Evolutionary conservation across 2,888 invertebrate genomes (phyloP).

Genomic region (Eilema griseolum): DNA sequence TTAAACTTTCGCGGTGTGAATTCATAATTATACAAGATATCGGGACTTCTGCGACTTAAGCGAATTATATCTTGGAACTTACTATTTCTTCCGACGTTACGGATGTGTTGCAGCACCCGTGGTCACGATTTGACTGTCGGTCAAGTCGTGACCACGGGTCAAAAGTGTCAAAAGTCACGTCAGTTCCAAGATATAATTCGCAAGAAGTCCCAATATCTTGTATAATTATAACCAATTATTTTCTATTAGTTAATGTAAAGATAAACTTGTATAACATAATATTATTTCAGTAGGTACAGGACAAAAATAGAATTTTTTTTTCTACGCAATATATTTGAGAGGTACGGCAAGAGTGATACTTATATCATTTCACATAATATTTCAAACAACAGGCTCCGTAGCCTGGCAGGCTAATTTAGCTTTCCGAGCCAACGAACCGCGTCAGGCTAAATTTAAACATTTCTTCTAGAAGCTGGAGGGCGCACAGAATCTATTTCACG

Average conservation of each 20-base stretch:
- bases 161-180: too few relatives aligned
- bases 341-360: slow-evolving; percentile 52
- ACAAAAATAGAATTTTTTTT: background rate
- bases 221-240: too few relatives aligned
- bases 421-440: slow-evolving; percentile 68
- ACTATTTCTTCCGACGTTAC: too few relatives aligned
- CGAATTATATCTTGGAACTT: too few relatives aligned
- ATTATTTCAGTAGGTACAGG: background rate
- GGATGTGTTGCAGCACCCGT: too few relatives aligned
- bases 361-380: slow-evolving; percentile 70
- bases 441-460: slow-evolving; percentile 70
- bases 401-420: slow-evolving; percentile 74
- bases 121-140: too few relatives aligned
- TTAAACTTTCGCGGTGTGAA: too few relatives aligned
- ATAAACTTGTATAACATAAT: background rate
- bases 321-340: slow-evolving; percentile 25
- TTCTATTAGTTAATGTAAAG: background rate
- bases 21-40: too few relatives aligned
- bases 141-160: too few relatives aligned
- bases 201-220: too few relatives aligned
- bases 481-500: slow-evolving; percentile 80
- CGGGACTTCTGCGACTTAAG: too few relatives aligned
- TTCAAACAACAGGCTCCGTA: slow-evolving; percentile 70
- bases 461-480: slow-evolving; percentile 74
- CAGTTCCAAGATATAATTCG: too few relatives aligned